phyloP scores from a whole-genome alignment of 2,888 invertebrate species.

The Brachypterus glaber region DNA sequence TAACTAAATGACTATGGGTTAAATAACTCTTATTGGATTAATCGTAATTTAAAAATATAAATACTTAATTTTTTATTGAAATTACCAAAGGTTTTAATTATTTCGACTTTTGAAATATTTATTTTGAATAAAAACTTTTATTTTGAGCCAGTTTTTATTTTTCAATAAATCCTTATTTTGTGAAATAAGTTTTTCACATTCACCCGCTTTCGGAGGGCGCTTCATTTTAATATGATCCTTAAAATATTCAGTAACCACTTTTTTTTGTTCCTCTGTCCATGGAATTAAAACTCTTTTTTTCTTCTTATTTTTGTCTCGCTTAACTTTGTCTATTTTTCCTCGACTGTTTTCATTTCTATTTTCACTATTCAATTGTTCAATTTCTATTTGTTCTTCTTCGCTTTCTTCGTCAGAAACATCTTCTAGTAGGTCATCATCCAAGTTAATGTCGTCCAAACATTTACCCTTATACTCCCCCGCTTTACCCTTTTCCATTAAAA shows the following conservation, averaged over 20 bases:
- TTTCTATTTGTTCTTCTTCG: conserved; percentile 9
- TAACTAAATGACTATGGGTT: too few species aligned
- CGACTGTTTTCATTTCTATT: too few species aligned
- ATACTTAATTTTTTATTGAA: too few species aligned
- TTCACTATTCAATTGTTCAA: too few species aligned
- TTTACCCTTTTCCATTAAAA: conserved; percentile 18
- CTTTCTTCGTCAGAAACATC: conserved; percentile 5
- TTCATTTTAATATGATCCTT: background rate
- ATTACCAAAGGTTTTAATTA: too few species aligned
- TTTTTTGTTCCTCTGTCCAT: background rate
- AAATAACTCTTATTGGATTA: too few species aligned
- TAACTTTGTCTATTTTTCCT: too few species aligned
- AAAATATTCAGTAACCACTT: background rate
- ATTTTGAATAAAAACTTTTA: background rate
- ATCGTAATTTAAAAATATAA: too few species aligned
- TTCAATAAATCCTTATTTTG: background rate
- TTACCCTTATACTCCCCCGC: conserved; percentile 18
- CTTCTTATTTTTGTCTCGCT: too few species aligned
- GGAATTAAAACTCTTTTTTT: background rate
- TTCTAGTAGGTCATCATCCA: conserved; percentile 6
- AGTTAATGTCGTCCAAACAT: conserved; percentile 17
- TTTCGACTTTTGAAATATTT: background rate
- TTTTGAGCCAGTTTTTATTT: background rate
- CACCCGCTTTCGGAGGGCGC: background rate
- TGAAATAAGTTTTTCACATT: background rate